Evolutionary conservation across 1,140 invertebrate species (phyloP).

Genomic region (Bombus confusus): DNA sequence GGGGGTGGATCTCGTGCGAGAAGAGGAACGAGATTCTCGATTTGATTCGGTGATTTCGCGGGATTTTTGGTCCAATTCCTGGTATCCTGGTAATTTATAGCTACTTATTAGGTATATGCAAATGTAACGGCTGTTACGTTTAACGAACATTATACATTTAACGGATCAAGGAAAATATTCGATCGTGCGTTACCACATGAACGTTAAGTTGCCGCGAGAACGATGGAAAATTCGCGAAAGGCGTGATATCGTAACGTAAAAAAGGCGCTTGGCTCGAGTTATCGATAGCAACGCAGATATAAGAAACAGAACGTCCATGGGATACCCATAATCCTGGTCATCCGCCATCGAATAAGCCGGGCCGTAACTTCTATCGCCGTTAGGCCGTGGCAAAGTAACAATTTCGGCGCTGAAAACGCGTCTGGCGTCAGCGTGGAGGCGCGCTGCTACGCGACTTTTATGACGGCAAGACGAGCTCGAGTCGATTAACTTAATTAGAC

Average conservation of each 20-base stretch:
- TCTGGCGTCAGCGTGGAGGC: conserved; percentile 23
- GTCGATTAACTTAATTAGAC: conserved; percentile 81
- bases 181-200: too few relatives aligned
- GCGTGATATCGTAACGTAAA: rapidly evolving
- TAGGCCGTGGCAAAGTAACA: conserved; percentile 31
- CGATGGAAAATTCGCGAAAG: background rate
- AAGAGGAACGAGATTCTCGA: too few relatives aligned
- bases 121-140: background rate
- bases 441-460: conserved; percentile 60
- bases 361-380: conserved; percentile 10
- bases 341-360: background rate
- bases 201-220: background rate
- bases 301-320: background rate
- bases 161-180: too few relatives aligned
- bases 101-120: background rate
- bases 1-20: background rate
- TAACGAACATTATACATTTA: too few relatives aligned
- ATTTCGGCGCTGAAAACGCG: conserved; percentile 26
- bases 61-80: background rate
- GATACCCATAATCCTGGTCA: conserved; percentile 1
- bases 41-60: background rate
- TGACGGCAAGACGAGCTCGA: conserved; percentile 71
- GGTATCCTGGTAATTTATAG: background rate
- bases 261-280: background rate
- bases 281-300: background rate